A percentile compares a stretch with the other conserved stretches of the same genome.
Conservation (phyloP, 2,888 invertebrate species). For the Hemaris fuciformis region DNA sequence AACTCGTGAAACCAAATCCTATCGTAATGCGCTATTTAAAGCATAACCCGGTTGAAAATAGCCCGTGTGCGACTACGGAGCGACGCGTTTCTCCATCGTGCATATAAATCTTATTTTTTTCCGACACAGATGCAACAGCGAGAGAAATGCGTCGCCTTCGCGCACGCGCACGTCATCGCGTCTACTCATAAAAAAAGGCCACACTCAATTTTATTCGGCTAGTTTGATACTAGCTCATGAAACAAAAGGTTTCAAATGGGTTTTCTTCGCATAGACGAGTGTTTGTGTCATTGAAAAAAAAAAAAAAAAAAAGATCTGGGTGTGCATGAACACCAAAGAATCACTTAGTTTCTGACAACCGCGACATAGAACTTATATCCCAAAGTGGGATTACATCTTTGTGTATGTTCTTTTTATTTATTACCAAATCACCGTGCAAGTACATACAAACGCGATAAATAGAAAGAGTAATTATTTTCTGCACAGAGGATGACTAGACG, state of each 20-base stretch:
- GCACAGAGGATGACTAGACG: slow-evolving; percentile 10
- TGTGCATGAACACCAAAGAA: no score
- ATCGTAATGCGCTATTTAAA: slow-evolving; percentile 81
- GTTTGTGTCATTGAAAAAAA: no score
- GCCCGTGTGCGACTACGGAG: slow-evolving; percentile 75
- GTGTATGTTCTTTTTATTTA: no score
- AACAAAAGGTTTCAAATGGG: no score
- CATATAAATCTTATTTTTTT: slow-evolving; percentile 80
- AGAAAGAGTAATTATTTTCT: slow-evolving; percentile 13
- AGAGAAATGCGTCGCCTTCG: slow-evolving; percentile 38
- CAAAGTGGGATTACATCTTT: no score
- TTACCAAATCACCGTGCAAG: background rate
- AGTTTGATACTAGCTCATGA: no score
- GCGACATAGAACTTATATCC: no score
- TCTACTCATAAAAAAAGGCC: slow-evolving; percentile 32
- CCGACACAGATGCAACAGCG: slow-evolving; percentile 65
- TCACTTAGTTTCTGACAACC: no score
- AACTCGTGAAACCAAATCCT: slow-evolving; percentile 81
- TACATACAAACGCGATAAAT: background rate
- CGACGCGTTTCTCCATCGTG: slow-evolving; percentile 72
- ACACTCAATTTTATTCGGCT: slow-evolving; percentile 24
- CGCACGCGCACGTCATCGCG: slow-evolving; percentile 38
- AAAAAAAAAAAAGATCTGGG: no score
- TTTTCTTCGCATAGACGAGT: no score
- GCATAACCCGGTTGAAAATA: slow-evolving; percentile 80